Conservation (phyloP, 1,140 invertebrate genomes). For the Formica selysi region DNA sequence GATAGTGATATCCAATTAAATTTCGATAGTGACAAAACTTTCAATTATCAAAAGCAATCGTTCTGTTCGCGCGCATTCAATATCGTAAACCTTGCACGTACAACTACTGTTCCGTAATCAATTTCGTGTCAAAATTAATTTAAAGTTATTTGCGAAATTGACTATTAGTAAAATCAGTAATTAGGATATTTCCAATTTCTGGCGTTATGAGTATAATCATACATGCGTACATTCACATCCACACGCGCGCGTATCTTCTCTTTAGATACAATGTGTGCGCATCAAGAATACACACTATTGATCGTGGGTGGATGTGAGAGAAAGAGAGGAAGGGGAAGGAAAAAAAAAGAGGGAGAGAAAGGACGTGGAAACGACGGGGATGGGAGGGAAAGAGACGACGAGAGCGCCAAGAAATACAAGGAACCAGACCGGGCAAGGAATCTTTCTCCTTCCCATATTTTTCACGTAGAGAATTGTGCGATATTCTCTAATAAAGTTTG, state of each 20-base stretch:
- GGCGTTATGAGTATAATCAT: not conserved
- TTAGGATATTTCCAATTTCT: constrained; percentile 6
- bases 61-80: not conserved
- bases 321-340: constrained; percentile 75
- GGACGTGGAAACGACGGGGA: constrained; percentile 50
- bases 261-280: constrained; percentile 80
- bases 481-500: constrained; percentile 24
- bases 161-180: not conserved
- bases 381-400: constrained; percentile 39
- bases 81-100: not conserved
- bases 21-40: constrained; percentile 8
- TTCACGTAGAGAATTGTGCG: constrained; percentile 45
- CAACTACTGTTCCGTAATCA: not conserved
- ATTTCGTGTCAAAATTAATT: constrained; percentile 14
- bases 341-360: constrained; percentile 66
- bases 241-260: constrained; percentile 51
- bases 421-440: constrained; percentile 70
- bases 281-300: constrained; percentile 84
- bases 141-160: not conserved
- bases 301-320: constrained; percentile 80
- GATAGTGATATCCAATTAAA: not conserved
- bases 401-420: constrained; percentile 74
- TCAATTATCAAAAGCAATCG: not conserved
- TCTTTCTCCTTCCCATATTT: constrained; percentile 67
- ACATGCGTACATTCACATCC: not conserved